phyloP scores from a whole-genome alignment of 2,797 vertebrate species.

The Lophotriccus pileatus region DNA sequence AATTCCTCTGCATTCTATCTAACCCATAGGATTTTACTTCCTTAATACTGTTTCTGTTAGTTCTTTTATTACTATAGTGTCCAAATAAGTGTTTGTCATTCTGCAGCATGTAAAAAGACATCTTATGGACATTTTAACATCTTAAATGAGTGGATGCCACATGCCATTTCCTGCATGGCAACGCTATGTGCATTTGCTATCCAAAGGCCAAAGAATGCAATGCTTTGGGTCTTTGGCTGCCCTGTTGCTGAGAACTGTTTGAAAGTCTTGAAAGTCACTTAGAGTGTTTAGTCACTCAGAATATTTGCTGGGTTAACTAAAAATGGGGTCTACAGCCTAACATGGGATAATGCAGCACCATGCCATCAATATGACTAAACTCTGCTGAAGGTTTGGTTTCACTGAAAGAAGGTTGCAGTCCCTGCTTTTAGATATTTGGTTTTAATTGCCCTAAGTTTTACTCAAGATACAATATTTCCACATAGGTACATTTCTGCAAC shows the following conservation, averaged over 20 bases:
- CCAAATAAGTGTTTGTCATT: not conserved
- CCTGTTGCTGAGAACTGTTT: not conserved
- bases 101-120: not conserved
- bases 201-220: not conserved
- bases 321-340: not conserved
- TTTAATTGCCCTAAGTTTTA: not conserved
- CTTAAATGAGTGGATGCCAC: not conserved
- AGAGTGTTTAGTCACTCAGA: not conserved
- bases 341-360: not conserved
- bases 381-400: not conserved
- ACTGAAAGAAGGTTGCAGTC: not conserved
- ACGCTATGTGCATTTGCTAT: not conserved
- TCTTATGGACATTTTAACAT: not conserved
- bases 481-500: not conserved
- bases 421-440: not conserved
- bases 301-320: not conserved
- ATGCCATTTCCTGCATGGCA: not conserved
- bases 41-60: not conserved
- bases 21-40: not conserved
- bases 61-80: not conserved
- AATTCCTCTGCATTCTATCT: not conserved
- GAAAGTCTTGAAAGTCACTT: not conserved
- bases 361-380: not conserved
- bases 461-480: not conserved
- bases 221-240: not conserved